Percentiles rank a stretch among this genome's conserved stretches.
These are phyloP conservation scores for Leptestheria dahalacensis DNA, from an alignment of 1,140 invertebrate genomes.

Conservation along the genomic window DNA sequence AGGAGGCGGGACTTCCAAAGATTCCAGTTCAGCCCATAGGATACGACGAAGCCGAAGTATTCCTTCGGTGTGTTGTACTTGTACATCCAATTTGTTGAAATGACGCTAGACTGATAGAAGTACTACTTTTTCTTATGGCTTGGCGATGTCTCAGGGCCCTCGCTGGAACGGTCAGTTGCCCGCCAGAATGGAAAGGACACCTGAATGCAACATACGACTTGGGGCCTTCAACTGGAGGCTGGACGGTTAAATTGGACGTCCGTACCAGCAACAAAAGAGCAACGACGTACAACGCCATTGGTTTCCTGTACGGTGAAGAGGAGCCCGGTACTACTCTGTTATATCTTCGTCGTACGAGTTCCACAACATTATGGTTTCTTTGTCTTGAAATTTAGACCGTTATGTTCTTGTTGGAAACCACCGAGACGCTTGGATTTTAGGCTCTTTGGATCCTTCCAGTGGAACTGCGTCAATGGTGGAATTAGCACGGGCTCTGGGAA, in stretches of 20 bases:
- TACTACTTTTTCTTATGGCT: too few species aligned
- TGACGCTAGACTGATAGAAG: too few species aligned
- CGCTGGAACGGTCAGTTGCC: constrained; percentile 21
- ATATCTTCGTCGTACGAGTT: neutral
- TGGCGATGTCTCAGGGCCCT: too few species aligned
- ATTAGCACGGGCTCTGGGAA: constrained; percentile 33
- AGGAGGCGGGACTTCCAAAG: constrained; percentile 22
- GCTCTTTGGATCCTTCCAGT: constrained; percentile 35
- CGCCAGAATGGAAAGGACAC: constrained; percentile 27
- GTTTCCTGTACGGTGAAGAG: constrained; percentile 28
- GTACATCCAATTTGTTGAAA: too few species aligned
- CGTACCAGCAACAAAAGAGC: constrained; percentile 21
- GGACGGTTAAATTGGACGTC: constrained; percentile 20
- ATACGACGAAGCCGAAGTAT: constrained; percentile 27
- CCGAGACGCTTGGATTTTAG: constrained; percentile 41
- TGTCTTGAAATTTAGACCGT: constrained; percentile 25
- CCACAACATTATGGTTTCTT: neutral
- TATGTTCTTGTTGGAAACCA: constrained; percentile 43
- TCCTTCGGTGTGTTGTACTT: constrained; percentile 23
- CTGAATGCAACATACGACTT: constrained; percentile 28
- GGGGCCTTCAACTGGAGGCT: constrained; percentile 28
- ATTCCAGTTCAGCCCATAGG: constrained; percentile 33
- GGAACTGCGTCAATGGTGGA: constrained; percentile 38
- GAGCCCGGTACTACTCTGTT: constrained; percentile 29
- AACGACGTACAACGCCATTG: constrained; percentile 30